These are phyloP conservation scores for Hemicentrotus pulcherrimus DNA, from an alignment of 35 echinoderm and acorn worm genomes.

Conservation along the genomic window DNA sequence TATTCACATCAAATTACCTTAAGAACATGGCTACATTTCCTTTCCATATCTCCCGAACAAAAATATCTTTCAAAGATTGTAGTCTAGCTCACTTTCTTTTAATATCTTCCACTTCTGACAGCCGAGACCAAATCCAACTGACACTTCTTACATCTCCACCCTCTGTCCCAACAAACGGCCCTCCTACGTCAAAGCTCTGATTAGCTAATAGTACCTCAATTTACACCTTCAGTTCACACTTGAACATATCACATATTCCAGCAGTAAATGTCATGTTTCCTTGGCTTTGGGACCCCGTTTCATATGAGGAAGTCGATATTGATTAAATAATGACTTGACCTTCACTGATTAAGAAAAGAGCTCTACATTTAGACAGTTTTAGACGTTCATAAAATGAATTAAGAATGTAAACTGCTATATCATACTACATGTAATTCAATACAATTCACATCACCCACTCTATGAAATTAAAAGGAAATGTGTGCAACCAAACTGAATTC, in stretches of 20 bases:
- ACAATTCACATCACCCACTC: too few relatives aligned
- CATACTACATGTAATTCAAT: too few relatives aligned
- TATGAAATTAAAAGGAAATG: too few relatives aligned
- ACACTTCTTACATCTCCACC: background rate
- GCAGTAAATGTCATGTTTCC: background rate
- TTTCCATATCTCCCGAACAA: background rate
- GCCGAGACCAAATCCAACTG: background rate
- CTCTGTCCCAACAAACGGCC: background rate
- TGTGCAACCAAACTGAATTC: too few relatives aligned
- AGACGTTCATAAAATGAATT: too few relatives aligned
- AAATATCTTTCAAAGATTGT: background rate
- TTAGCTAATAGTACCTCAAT: background rate
- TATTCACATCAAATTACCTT: background rate
- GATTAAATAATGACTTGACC: slow-evolving; percentile 2
- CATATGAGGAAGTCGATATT: background rate
- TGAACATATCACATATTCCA: background rate
- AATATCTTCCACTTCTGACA: background rate
- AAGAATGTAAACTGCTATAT: too few relatives aligned
- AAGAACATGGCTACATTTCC: background rate
- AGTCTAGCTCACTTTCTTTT: background rate
- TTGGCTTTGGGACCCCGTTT: background rate
- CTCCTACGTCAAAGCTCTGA: background rate
- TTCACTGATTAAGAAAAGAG: background rate
- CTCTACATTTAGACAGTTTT: background rate
- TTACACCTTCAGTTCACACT: background rate